These are phyloP conservation scores for Halocynthia aurantium DNA, from an alignment of 23 tunicate genomes.

Conservation along the genomic window DNA sequence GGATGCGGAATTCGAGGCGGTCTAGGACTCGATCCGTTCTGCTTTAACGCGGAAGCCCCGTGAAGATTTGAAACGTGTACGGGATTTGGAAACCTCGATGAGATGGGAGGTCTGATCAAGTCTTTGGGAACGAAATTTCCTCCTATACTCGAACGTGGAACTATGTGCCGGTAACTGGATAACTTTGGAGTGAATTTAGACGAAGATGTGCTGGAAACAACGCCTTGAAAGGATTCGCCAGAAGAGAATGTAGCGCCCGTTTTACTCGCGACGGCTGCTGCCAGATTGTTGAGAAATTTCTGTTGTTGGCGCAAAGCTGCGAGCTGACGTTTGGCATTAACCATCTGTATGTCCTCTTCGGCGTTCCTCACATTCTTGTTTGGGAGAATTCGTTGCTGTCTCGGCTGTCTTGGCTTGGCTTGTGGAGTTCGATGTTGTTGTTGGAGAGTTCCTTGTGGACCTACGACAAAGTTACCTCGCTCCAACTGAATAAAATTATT, in stretches of 20 bases:
- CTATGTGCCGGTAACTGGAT: background rate
- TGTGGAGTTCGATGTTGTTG: background rate
- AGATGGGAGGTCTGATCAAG: background rate
- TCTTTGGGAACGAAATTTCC: background rate
- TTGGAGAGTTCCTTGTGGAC: background rate
- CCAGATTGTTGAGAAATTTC: slow-evolving; percentile 14
- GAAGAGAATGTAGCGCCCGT: background rate
- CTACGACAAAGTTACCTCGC: too few species aligned
- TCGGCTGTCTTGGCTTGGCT: background rate
- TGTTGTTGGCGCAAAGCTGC: slow-evolving; percentile 24
- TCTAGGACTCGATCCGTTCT: slow-evolving; percentile 5
- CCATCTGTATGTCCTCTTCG: slow-evolving; percentile 6
- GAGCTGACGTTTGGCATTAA: slow-evolving; percentile 8
- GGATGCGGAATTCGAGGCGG: background rate
- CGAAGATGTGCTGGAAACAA: background rate
- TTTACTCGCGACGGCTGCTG: slow-evolving; percentile 11
- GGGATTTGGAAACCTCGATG: background rate
- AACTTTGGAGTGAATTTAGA: background rate
- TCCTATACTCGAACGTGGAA: background rate
- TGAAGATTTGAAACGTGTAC: background rate
- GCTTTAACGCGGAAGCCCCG: background rate
- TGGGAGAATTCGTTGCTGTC: background rate
- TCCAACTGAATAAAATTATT: too few species aligned
- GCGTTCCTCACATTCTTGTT: background rate
- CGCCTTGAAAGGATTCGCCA: background rate